These are phyloP conservation scores for Orthosia cruda DNA, from an alignment of 2,888 invertebrate species.

Conservation along the genomic window DNA sequence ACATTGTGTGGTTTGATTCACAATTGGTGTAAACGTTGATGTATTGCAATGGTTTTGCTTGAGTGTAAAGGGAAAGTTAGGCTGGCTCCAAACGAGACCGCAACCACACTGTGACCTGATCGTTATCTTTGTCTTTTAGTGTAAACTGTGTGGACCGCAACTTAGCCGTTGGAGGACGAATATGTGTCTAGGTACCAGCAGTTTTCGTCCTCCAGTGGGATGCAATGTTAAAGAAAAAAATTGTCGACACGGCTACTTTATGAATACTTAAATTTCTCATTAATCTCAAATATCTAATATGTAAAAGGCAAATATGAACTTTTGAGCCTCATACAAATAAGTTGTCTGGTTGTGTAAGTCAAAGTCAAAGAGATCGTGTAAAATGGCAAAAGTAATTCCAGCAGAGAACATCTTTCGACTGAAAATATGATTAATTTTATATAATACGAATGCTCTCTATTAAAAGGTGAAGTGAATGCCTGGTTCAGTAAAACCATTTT, in stretches of 20 bases:
- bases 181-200: too few species aligned
- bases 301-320: too few species aligned
- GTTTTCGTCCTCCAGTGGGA: not conserved
- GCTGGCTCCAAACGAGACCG: constrained; percentile 28
- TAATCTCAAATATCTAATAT: too few species aligned
- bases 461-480: not conserved
- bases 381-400: not conserved
- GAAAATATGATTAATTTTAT: not conserved
- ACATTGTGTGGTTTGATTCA: constrained; percentile 44
- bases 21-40: constrained; percentile 37
- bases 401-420: too few species aligned
- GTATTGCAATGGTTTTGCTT: constrained; percentile 20
- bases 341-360: too few species aligned
- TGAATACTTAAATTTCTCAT: too few species aligned
- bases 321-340: too few species aligned
- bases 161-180: not conserved
- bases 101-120: constrained; percentile 25
- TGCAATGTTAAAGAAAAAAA: too few species aligned
- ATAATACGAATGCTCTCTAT: not conserved
- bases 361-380: too few species aligned
- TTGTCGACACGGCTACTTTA: too few species aligned
- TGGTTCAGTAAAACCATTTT: not conserved
- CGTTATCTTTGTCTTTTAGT: constrained; percentile 13
- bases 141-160: constrained; percentile 7
- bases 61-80: constrained; percentile 17